phyloP scores from a whole-genome alignment of 1,140 invertebrate genomes.

The Parasteatoda tepidariorum region DNA sequence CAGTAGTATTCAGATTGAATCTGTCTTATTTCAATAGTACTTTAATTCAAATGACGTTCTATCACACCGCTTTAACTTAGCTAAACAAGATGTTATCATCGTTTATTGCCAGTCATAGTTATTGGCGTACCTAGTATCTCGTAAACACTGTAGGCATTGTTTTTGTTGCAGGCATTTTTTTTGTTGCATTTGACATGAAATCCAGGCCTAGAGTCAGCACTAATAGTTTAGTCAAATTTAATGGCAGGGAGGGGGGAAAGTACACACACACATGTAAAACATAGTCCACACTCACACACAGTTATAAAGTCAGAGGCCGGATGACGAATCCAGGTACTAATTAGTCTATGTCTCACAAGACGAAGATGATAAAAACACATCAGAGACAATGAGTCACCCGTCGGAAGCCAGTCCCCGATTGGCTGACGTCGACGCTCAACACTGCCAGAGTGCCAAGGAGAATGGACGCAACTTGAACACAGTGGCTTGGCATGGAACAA shows the following conservation, averaged over 20 bases:
- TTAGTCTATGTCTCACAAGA: neutral
- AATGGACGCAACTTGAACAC: conserved; percentile 55
- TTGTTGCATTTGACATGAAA: no score
- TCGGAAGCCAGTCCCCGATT: neutral
- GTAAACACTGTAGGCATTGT: no score
- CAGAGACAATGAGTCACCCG: neutral
- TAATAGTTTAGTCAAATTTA: neutral
- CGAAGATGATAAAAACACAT: neutral
- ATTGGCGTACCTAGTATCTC: no score
- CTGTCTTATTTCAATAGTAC: no score
- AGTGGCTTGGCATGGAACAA: conserved; percentile 54
- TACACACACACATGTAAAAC: neutral
- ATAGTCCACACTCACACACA: neutral
- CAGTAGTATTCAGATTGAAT: no score
- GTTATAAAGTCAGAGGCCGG: conserved; percentile 19
- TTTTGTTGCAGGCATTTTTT: no score
- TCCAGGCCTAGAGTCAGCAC: no score
- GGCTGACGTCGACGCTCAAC: neutral
- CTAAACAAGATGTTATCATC: no score
- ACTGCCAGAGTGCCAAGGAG: neutral
- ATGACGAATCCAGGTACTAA: neutral
- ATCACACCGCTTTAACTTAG: no score
- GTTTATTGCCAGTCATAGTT: no score
- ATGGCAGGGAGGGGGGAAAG: neutral
- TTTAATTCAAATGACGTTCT: no score